Conservation (phyloP, 2,797 vertebrate species). For the Pangasius larnaudii region DNA sequence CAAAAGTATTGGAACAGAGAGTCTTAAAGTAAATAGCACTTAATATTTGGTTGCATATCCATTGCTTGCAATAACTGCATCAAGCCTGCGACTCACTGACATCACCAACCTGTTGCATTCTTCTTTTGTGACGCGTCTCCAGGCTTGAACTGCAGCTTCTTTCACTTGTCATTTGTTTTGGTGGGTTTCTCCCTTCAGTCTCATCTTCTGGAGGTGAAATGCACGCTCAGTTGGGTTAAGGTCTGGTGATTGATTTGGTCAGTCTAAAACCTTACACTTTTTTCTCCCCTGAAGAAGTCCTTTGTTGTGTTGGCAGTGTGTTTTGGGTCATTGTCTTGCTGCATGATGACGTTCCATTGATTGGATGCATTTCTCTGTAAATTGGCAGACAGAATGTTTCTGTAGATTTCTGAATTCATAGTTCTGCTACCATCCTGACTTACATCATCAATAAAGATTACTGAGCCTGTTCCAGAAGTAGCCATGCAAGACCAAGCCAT, state of each 20-base stretch:
- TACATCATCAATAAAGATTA: background rate
- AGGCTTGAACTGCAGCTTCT: background rate
- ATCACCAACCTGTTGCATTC: background rate
- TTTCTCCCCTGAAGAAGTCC: background rate
- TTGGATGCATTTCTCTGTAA: background rate
- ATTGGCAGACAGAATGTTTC: background rate
- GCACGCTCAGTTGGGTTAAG: background rate
- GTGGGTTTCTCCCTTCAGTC: background rate
- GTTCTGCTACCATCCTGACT: background rate
- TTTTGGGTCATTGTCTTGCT: background rate
- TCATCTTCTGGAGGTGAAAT: background rate
- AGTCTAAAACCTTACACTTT: background rate
- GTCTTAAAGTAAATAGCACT: background rate
- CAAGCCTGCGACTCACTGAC: background rate
- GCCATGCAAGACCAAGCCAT: background rate
- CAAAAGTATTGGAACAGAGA: background rate
- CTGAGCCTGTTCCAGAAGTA: background rate
- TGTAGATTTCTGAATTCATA: background rate
- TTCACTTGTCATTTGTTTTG: background rate
- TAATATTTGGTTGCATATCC: background rate
- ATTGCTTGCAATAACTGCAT: background rate
- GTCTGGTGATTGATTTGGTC: background rate
- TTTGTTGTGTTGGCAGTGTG: background rate
- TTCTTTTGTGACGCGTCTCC: background rate
- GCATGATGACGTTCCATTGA: background rate